Conservation (phyloP, 1,140 invertebrate genomes). For the Microplitis demolitor region DNA sequence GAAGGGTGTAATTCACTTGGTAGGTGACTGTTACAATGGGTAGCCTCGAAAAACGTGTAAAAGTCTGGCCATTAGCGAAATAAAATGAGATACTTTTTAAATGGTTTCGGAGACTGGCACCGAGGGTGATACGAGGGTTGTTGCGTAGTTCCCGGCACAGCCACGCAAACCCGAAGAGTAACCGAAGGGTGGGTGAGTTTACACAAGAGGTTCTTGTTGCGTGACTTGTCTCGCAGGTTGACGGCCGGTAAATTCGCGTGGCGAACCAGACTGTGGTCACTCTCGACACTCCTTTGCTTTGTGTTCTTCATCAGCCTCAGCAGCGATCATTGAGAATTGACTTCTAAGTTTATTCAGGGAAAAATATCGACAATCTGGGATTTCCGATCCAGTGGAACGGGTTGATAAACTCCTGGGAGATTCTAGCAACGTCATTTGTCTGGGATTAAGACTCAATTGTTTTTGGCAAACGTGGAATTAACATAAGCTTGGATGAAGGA, state of each 20-base stretch:
- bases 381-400: too few relatives aligned
- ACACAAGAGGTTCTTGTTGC: conserved; percentile 30
- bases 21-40: too few relatives aligned
- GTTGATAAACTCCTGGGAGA: not conserved
- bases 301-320: conserved; percentile 10
- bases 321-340: not conserved
- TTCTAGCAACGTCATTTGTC: conserved; percentile 52
- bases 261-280: conserved; percentile 58
- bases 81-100: conserved; percentile 38
- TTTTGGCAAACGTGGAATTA: conserved; percentile 55
- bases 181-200: not conserved
- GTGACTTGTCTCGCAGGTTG: conserved; percentile 42
- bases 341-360: not conserved
- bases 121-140: conserved; percentile 47
- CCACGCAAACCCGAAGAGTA: not conserved
- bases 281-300: conserved; percentile 48
- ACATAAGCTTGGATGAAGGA: conserved; percentile 62
- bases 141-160: not conserved
- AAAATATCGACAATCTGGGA: not conserved
- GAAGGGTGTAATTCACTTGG: too few relatives aligned
- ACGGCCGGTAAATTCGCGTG: conserved; percentile 50
- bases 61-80: conserved; percentile 14
- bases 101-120: conserved; percentile 55
- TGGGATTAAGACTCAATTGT: conserved; percentile 60
- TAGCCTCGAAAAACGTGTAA: conserved; percentile 26